A percentile compares a stretch with the other conserved stretches of the same genome.
These are phyloP conservation scores for Cosmia trapezina DNA, from an alignment of 2,888 invertebrate species.

Conservation along the genomic window DNA sequence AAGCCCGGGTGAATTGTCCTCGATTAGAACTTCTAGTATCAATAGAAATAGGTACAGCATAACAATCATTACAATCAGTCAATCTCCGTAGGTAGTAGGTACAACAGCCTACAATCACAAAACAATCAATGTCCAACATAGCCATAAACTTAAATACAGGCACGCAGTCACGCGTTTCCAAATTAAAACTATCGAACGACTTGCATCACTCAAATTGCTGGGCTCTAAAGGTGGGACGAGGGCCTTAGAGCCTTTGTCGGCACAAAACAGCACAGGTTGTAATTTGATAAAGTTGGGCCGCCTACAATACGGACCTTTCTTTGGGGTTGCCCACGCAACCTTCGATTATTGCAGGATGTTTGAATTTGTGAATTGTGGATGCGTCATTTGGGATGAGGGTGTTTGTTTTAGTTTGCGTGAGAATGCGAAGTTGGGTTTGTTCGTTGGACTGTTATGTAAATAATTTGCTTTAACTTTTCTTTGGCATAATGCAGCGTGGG, in stretches of 20 bases:
- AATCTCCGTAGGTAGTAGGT: constrained; percentile 36
- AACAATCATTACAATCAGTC: neutral
- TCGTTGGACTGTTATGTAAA: constrained; percentile 4
- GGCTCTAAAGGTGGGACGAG: constrained; percentile 76
- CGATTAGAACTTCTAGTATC: neutral
- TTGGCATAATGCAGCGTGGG: no score
- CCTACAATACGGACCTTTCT: constrained; percentile 87
- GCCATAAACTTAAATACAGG: constrained; percentile 48
- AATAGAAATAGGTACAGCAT: neutral
- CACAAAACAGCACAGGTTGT: constrained; percentile 89
- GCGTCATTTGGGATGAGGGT: constrained; percentile 45
- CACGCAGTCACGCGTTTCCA: constrained; percentile 67
- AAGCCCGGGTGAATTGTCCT: no score
- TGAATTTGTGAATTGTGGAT: constrained; percentile 67
- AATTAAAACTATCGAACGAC: constrained; percentile 66
- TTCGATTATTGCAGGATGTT: constrained; percentile 75
- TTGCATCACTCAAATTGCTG: constrained; percentile 68
- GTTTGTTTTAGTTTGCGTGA: constrained; percentile 37
- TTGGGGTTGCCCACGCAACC: constrained; percentile 87
- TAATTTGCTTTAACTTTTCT: neutral
- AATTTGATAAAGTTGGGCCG: constrained; percentile 90
- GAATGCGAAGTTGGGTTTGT: constrained; percentile 1
- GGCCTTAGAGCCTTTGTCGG: constrained; percentile 86
- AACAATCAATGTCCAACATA: constrained; percentile 48
- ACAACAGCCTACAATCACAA: constrained; percentile 34